A percentile compares a stretch with the other conserved stretches of the same genome.
Evolutionary conservation across 1,140 invertebrate genomes (phyloP).

Genomic region (Globodera rostochiensis): DNA sequence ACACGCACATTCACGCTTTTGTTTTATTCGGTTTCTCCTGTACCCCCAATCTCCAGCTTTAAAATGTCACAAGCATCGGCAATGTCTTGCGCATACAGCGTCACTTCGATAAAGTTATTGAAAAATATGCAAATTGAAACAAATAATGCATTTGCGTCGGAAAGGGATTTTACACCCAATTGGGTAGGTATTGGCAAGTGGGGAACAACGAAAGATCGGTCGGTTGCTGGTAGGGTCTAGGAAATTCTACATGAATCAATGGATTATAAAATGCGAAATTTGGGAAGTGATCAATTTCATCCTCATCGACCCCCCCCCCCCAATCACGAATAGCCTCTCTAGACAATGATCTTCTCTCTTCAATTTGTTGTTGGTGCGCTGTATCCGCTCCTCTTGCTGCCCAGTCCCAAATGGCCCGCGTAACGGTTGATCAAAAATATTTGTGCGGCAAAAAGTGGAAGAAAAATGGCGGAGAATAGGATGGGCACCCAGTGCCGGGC

Average conservation of each 20-base stretch:
- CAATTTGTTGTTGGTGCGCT: neutral
- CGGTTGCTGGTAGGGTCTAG: no score
- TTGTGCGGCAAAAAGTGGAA: conserved; percentile 33
- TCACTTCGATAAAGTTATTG: no score
- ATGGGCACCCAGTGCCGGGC: conserved; percentile 33
- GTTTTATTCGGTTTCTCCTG: no score
- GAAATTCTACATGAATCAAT: neutral
- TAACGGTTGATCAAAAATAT: conserved; percentile 38
- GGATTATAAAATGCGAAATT: conserved; percentile 3
- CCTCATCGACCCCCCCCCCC: neutral
- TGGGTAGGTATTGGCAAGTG: no score
- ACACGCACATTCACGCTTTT: no score
- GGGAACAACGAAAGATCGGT: no score
- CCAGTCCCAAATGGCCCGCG: conserved; percentile 19
- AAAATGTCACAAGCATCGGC: no score
- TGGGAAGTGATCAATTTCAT: neutral
- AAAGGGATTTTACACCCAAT: no score
- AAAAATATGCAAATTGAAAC: no score
- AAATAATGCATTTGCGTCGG: no score
- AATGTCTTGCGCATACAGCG: no score
- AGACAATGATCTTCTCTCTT: conserved; percentile 8
- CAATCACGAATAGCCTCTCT: neutral
- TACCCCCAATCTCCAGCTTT: no score
- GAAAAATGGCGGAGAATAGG: conserved; percentile 32
- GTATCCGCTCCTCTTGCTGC: conserved; percentile 7